Conservation (phyloP, 2,797 vertebrate species). For the Cynodonichthys magdalenae region DNA sequence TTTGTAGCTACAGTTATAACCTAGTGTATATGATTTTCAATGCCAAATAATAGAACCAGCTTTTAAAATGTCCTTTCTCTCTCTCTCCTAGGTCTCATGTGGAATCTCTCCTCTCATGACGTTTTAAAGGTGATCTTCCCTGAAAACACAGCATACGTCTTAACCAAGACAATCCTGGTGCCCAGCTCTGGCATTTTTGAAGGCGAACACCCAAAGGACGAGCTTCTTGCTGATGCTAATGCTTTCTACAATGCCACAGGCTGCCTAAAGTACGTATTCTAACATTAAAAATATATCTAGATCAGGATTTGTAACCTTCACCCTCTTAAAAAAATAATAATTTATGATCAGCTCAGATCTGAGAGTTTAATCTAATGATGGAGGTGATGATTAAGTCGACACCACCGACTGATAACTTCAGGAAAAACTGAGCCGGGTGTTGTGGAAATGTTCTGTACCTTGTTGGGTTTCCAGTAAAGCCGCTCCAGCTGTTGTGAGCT, state of each 20-base stretch:
- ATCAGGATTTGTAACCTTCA: background rate
- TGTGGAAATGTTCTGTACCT: background rate
- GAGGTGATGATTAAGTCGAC: slow-evolving; percentile 10
- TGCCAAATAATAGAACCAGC: background rate
- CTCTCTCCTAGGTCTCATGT: slow-evolving; percentile 85
- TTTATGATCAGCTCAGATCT: background rate
- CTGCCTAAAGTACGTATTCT: slow-evolving; percentile 86
- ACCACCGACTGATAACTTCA: slow-evolving; percentile 1
- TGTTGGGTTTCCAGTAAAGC: background rate
- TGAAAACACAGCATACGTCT: slow-evolving; percentile 71
- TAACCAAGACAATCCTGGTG: slow-evolving; percentile 87
- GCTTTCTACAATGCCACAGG: slow-evolving; percentile 91
- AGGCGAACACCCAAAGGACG: slow-evolving; percentile 90
- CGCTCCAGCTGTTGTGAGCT: background rate
- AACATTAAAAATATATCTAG: background rate
- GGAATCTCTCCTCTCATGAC: slow-evolving; percentile 96
- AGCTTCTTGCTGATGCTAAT: slow-evolving; percentile 84
- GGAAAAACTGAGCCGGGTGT: background rate
- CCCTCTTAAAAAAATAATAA: background rate
- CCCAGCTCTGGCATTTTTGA: slow-evolving; percentile 91
- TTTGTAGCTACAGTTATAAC: too few relatives aligned
- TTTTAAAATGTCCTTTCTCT: too few relatives aligned
- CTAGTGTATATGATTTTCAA: too few relatives aligned
- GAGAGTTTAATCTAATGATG: background rate
- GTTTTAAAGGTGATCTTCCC: slow-evolving; percentile 86